Conservation (phyloP, 2,797 vertebrate species). For the Darevskia mixta region DNA sequence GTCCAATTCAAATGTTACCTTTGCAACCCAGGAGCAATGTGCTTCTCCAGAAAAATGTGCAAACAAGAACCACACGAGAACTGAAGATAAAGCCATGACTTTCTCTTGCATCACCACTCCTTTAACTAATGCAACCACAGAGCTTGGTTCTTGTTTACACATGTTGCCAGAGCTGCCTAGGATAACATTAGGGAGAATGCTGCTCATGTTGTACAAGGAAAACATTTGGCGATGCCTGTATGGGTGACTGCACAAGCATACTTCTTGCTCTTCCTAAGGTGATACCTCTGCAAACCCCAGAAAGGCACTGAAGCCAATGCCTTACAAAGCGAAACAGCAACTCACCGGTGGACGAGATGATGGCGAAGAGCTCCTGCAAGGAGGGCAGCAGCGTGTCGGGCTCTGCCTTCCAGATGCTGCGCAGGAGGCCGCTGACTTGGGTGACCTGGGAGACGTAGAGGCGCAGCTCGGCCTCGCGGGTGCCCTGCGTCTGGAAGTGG, state of each 20-base stretch:
- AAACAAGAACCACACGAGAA: background rate
- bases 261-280: background rate
- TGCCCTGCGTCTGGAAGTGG: constrained; percentile 90
- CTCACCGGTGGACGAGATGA: constrained; percentile 95
- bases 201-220: background rate
- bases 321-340: fast-evolving
- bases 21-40: background rate
- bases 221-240: too few species aligned
- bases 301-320: too few species aligned
- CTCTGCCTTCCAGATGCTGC: constrained; percentile 95
- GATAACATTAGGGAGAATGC: background rate
- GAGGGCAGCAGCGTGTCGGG: constrained; percentile 92
- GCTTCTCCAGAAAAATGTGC: background rate
- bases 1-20: background rate
- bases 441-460: constrained; percentile 95
- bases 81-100: background rate
- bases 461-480: constrained; percentile 89
- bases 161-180: background rate
- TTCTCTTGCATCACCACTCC: too few species aligned
- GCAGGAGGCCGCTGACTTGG: constrained; percentile 91
- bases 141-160: background rate
- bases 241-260: too few species aligned
- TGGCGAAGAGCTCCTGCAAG: constrained; percentile 95
- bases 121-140: too few species aligned
- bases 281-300: background rate